phyloP scores from a whole-genome alignment of 1,140 invertebrate genomes.

The Venturia canescens region DNA sequence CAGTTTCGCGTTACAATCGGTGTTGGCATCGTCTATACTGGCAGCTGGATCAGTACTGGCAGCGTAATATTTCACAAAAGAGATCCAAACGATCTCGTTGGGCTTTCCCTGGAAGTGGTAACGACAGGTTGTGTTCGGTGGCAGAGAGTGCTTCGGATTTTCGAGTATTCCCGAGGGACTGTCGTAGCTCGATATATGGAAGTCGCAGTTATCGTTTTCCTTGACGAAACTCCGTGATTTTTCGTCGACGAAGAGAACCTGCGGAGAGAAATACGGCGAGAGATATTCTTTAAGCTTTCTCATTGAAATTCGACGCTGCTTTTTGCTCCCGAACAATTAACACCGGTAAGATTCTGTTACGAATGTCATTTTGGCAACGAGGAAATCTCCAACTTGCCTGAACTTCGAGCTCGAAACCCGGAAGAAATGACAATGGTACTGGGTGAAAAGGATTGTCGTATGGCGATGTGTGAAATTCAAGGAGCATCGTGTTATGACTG shows the following conservation, averaged over 20 bases:
- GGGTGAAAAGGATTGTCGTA: constrained; percentile 90
- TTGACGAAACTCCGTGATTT: constrained; percentile 85
- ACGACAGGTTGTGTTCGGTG: constrained; percentile 90
- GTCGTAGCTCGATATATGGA: constrained; percentile 86
- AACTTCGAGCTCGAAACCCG: constrained; percentile 89
- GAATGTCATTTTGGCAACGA: not conserved
- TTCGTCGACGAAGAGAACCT: constrained; percentile 86
- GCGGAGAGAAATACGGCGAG: constrained; percentile 61
- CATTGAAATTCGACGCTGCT: constrained; percentile 25
- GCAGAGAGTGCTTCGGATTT: constrained; percentile 89
- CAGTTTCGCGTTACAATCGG: constrained; percentile 85
- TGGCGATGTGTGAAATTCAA: constrained; percentile 89
- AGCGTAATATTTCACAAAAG: constrained; percentile 89
- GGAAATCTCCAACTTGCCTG: constrained; percentile 77
- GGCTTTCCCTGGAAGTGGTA: constrained; percentile 82
- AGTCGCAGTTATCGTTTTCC: constrained; percentile 85
- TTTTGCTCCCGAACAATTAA: too few relatives aligned
- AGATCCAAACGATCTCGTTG: constrained; percentile 89
- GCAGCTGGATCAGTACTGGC: constrained; percentile 80
- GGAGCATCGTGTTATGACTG: constrained; percentile 85
- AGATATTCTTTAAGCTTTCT: not conserved
- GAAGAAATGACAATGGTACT: constrained; percentile 85
- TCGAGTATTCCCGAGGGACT: constrained; percentile 83
- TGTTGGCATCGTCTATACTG: constrained; percentile 80
- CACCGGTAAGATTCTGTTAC: not conserved